Evolutionary conservation across 2,797 vertebrate genomes (phyloP).

Genomic region (Spinibarbus caldwelli): DNA sequence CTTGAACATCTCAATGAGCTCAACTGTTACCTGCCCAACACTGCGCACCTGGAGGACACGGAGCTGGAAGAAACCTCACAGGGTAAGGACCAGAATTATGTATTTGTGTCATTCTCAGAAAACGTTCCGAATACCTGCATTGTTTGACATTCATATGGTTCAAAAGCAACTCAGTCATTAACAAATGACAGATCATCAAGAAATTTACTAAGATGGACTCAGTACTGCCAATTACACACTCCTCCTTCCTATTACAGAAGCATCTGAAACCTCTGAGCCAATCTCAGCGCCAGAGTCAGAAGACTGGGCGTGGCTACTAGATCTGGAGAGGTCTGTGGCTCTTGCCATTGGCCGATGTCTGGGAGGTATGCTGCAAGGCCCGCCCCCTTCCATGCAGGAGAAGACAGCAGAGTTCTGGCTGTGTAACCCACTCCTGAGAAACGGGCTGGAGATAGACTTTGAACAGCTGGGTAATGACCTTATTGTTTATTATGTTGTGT

Average conservation of each 20-base stretch:
- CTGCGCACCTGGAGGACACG: conserved; percentile 73
- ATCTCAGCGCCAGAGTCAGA: conserved; percentile 65
- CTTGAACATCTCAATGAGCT: conserved; percentile 81
- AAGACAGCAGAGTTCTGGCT: conserved; percentile 80
- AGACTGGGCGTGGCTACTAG: conserved; percentile 81
- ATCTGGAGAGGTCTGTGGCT: conserved; percentile 80
- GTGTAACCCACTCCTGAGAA: conserved; percentile 80
- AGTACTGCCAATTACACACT: not conserved
- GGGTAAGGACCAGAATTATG: conserved; percentile 58
- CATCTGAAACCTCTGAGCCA: conserved; percentile 64
- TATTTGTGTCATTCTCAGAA: not conserved
- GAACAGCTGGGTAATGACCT: conserved; percentile 78
- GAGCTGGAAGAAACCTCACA: conserved; percentile 68
- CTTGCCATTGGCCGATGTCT: conserved; percentile 81
- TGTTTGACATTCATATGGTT: not conserved
- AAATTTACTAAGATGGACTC: not conserved
- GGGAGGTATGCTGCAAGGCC: conserved; percentile 82
- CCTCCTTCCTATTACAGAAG: conserved; percentile 60
- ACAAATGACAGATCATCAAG: not conserved
- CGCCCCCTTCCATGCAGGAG: conserved; percentile 75
- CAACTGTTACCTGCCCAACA: conserved; percentile 79
- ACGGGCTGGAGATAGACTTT: conserved; percentile 82
- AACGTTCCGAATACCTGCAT: not conserved
- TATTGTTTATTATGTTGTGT: not conserved
- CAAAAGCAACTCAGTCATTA: not conserved